Conservation (phyloP, 2,797 vertebrate genomes). For the Enteromius trimaculatus region DNA sequence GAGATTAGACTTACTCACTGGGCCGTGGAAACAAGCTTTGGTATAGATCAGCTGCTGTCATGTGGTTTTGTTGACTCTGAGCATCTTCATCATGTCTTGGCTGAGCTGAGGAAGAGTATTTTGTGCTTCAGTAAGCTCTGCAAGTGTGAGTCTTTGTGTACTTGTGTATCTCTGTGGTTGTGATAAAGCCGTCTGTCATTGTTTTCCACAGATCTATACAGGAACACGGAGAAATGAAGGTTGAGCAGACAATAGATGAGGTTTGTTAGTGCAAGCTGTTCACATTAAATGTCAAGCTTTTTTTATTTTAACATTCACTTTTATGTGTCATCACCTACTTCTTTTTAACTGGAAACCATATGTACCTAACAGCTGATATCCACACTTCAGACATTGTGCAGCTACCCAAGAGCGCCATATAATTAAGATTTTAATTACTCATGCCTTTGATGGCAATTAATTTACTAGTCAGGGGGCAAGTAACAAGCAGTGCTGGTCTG, state of each 20-base stretch:
- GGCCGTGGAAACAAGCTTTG: background rate
- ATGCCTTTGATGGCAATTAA: constrained; percentile 36
- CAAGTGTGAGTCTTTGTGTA: background rate
- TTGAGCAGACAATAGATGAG: constrained; percentile 95
- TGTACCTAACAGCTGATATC: background rate
- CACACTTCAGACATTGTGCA: constrained; percentile 1
- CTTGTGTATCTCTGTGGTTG: constrained; percentile 9
- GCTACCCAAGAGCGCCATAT: constrained; percentile 16
- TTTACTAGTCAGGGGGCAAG: constrained; percentile 28
- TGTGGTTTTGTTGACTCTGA: constrained; percentile 38
- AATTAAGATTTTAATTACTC: constrained; percentile 44
- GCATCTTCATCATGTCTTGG: constrained; percentile 1
- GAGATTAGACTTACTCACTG: background rate
- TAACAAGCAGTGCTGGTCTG: constrained; percentile 2
- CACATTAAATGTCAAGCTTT: background rate
- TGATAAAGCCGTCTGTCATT: constrained; percentile 24
- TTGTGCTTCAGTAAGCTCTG: constrained; percentile 12
- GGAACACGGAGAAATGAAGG: constrained; percentile 89
- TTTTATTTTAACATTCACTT: background rate
- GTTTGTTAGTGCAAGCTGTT: constrained; percentile 75
- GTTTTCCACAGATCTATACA: constrained; percentile 85
- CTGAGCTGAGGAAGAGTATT: background rate
- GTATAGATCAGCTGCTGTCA: background rate
- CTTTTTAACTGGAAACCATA: background rate
- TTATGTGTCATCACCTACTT: background rate